Base-by-base conservation (phyloP, 2,113 vertebrate genomes). In the Aldabrachelys gigantea region DNA sequence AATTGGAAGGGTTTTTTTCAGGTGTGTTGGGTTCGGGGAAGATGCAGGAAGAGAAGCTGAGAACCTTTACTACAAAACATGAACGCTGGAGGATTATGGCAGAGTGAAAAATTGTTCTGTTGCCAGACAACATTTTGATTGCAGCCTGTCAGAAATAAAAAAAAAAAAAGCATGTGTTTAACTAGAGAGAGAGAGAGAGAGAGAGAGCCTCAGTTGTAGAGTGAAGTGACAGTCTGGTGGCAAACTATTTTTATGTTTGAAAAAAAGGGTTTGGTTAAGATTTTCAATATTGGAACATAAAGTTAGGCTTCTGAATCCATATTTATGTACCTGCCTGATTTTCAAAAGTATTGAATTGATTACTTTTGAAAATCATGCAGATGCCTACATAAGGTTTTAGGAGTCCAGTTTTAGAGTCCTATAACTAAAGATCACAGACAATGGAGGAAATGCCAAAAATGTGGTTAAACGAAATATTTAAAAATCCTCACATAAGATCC, bases 31-130 rank as follows among this genome's bases (percentile, higher is more conserved):
- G 79, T 44, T 94, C 79, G 50, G 62, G n/a, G n/a, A 72, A 22
- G 17, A 44, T 92, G 91, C 92, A 57, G 27, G 10, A 29, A 84
- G 75, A 93, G 75, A 95, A 92, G 80, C 57, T 87, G 92, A 87
- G 94, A 92, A 50, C 7, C 1, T 2, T 79, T 47, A 65, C 65
- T 92, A 41, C 57, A 86, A 84, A 91, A 59, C 12, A 1, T 50
- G 85, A n/a, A 76, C 83, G 13, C 24, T 79, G 4, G 84, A 87
- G 65, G 31, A 65, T 88, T 93, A 50, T 9, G 53, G 2, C 86
- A 41, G 83, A 92, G 91, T 91, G 53, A 31, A 27, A 81, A 86
- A 85, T 65, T 93, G 85, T 95, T 93, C 1, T 3, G 22, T 78
- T 22, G n/a, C 65, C 25, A 82, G 56, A 47, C 6, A 4, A n/a